Conservation (phyloP, 2,113 vertebrate species). For the Semnornis frantzii region DNA sequence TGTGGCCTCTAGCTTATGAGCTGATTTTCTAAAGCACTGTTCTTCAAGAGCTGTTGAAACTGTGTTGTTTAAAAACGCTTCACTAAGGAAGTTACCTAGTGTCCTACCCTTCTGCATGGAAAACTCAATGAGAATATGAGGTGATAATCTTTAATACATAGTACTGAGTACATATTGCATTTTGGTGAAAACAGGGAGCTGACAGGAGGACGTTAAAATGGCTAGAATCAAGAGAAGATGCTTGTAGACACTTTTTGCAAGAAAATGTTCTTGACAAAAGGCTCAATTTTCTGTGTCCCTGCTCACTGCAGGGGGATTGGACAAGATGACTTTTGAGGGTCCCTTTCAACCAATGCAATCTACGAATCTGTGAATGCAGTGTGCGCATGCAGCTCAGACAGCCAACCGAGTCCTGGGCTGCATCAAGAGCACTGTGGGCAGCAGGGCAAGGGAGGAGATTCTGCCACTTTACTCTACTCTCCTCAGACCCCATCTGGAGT, state of each 20-base stretch:
- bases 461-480: too few species aligned
- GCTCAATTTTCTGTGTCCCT: background rate
- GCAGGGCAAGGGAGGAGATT: too few species aligned
- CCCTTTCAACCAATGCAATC: too few species aligned
- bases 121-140: background rate
- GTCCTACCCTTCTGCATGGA: background rate
- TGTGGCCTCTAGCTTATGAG: background rate
- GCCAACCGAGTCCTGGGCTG: too few species aligned
- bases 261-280: background rate
- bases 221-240: background rate
- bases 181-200: background rate
- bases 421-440: too few species aligned
- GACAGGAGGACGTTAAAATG: background rate
- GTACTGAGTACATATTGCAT: background rate
- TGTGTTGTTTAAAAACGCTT: background rate
- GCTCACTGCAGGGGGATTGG: too few species aligned
- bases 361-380: too few species aligned
- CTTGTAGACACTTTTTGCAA: background rate
- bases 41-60: background rate
- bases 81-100: background rate
- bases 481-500: too few species aligned
- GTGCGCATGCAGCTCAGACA: too few species aligned
- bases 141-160: background rate
- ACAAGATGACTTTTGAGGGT: too few species aligned
- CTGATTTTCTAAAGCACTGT: background rate